Evolutionary conservation across 2,113 vertebrate genomes (phyloP), one percentile per base, ranked within the genome.

Genomic region (Cebus imitator): DNA sequence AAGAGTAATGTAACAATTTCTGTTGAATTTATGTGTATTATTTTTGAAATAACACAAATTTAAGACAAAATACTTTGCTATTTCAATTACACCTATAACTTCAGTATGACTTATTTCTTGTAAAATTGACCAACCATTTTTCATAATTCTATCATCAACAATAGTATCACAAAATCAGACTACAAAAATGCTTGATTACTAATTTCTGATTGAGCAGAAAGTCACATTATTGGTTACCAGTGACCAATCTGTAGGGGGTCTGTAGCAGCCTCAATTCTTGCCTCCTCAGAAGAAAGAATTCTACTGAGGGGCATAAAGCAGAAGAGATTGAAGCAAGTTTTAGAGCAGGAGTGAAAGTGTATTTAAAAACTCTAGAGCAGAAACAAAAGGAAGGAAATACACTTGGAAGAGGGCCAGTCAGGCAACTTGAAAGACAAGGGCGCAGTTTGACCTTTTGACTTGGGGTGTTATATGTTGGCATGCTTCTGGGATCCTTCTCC

Each of bases 81-180:
- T 88, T 78, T 23, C 76, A 64, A 72, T 83, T 83, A 55, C 32
- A 72, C 68, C 52, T 91, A 45, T 82, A 93, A 48, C n/a, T 94
- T 94, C 87, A 79, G 25, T 64, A 37, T 91, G 43, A 94, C 76
- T 91, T 83, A 23, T 83, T 40, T 83, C 52, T 88, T 91, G 17
- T 25, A 40, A 92, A 84, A 79, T 27, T 61, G 17, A 7, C 52
- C 45, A 84, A 21, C 25, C 12, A 3, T 76, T 76, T 92, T 64
- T 64, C 6, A 64, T 64, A 64, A 64, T 64, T 30, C 61, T 64
- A 6, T 93, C 93, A 86, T 90, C 48, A 20, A 64, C n/a, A 43
- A 45, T 20, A 50, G 30, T 72, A 45, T 78, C 87, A 93, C 68
- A 79, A 91, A 76, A 72, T 76, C 58, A 78, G 43, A 87, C 21